Conservation (phyloP, 2,113 vertebrate species). For the Prolemur simus region DNA sequence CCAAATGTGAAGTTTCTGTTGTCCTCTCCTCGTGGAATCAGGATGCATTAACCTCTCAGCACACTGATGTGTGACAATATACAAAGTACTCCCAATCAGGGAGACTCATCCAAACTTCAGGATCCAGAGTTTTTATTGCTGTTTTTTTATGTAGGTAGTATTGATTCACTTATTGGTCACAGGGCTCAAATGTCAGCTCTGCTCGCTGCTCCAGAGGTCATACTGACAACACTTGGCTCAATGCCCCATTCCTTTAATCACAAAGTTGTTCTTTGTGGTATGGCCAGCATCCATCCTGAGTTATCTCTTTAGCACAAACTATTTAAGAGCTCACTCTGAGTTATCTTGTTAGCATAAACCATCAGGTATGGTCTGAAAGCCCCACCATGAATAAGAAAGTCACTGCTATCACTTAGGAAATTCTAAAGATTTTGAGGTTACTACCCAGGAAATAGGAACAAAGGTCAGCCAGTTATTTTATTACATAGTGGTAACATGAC, state of each 20-base stretch:
- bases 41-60: neutral
- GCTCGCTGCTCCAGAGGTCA: neutral
- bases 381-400: neutral
- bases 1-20: neutral
- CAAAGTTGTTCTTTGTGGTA: neutral
- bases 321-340: neutral
- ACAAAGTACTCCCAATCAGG: neutral
- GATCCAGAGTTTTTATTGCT: neutral
- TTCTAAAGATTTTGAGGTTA: neutral
- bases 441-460: neutral
- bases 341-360: neutral
- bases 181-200: neutral
- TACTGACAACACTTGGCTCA: neutral
- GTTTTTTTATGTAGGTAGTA: neutral
- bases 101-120: neutral
- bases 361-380: neutral
- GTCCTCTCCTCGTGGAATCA: neutral
- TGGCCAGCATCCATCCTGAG: neutral
- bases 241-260: neutral
- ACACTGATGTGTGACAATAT: neutral
- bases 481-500: neutral
- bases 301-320: neutral
- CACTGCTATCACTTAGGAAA: neutral
- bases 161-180: neutral
- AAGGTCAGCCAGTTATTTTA: neutral